Conservation (phyloP, 1,140 invertebrate genomes). For the Eriosoma lanigerum region DNA sequence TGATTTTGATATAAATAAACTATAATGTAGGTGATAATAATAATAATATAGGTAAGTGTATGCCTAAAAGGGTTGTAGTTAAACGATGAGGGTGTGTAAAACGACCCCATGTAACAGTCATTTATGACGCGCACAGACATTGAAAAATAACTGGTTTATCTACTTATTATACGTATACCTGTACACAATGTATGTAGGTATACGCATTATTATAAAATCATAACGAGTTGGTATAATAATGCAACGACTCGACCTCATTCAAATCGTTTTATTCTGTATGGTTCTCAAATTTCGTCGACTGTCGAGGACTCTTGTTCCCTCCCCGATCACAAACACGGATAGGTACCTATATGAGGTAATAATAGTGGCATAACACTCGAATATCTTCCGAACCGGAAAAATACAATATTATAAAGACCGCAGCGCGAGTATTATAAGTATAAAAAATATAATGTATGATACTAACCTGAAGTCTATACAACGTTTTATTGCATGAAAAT, state of each 20-base stretch:
- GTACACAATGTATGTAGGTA: neutral
- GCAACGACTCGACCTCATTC: neutral
- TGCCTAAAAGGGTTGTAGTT: neutral
- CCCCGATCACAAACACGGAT: too few species aligned
- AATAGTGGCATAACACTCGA: slow-evolving; percentile 12
- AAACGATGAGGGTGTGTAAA: slow-evolving; percentile 2
- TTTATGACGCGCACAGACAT: neutral
- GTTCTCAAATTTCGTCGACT: neutral
- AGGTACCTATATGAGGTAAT: neutral
- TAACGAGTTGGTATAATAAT: neutral
- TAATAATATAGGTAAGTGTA: too few species aligned
- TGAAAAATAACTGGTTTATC: neutral
- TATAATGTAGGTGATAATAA: too few species aligned
- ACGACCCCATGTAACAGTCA: neutral
- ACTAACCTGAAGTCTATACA: neutral
- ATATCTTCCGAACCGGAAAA: neutral
- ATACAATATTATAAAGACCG: neutral
- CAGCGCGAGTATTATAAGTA: too few species aligned
- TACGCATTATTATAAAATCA: neutral
- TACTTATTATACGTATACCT: neutral
- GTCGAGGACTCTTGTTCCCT: neutral
- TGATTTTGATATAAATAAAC: too few species aligned
- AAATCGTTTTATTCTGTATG: neutral
- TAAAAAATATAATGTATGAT: neutral
- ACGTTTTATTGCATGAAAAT: neutral